Base-by-base conservation (phyloP, 2,888 invertebrate species). In the Leptinotarsa haldemani region DNA sequence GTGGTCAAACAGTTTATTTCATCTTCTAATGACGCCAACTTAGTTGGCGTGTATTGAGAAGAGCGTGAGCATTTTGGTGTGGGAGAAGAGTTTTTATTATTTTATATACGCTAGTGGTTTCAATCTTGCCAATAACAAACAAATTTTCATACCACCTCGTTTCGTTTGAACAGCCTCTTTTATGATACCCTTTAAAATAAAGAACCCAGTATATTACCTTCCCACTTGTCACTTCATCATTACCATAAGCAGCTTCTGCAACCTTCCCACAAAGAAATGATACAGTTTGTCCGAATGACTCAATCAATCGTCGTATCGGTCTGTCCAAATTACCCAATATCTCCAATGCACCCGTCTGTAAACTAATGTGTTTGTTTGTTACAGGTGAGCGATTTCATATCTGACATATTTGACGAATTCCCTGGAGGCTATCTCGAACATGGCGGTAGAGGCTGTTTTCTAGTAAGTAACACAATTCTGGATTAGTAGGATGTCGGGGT, bases 291-390 rank as follows among this genome's bases (percentile, higher is more conserved):
- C 71, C 58, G 66, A 74, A 74, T 71, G 71, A 65, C 71, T 71
- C 69, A 74, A 74, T 71, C 74, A 71, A 74, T 65, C 71, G 67
- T 22, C 56, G 4, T 16, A 25, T 25, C 18, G 61, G 48, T 40
- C 40, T 56, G 71, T 74, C 69, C 58, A 69, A 70, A 71, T 63
- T 74, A 61, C 71, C 71, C 71, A 74, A 74, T 74, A 61, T 71
- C 61, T n/a, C 65, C n/a, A 65, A 69, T 65, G 74, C 74, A 68
- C 13, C 68, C 67, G 68, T 22, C 68, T 64, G 74, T 69, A 69
- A 71, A 74, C 71, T 74, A 74, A 74, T 64, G 58, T 73, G 68
- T 75, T 65, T 73, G 73, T 76, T 76, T 73, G 75, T 76, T 76
- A 70, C 73, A 76, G 75, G 75, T 76, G 75, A 76, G 75, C 71